Evolutionary conservation across 2,888 invertebrate species (phyloP).

Genomic region (Drosophila barbarae): DNA sequence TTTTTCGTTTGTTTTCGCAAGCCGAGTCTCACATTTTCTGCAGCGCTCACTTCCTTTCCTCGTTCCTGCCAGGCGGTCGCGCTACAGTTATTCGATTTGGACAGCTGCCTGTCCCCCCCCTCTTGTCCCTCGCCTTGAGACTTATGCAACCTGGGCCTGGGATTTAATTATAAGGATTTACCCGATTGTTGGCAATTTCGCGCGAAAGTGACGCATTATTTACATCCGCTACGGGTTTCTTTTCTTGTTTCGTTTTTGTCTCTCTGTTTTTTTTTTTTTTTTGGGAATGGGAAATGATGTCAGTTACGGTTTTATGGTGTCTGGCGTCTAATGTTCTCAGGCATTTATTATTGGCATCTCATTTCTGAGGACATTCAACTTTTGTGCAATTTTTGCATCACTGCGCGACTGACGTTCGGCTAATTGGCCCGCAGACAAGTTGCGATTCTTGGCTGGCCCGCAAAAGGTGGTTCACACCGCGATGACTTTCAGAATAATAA

Average conservation of each 20-base stretch:
- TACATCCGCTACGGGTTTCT: slow-evolving; percentile 55
- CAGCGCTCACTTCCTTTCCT: slow-evolving; percentile 61
- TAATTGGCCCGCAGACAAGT: slow-evolving; percentile 40
- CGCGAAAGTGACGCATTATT: slow-evolving; percentile 47
- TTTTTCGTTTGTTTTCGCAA: slow-evolving; percentile 52
- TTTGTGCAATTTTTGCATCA: slow-evolving; percentile 27
- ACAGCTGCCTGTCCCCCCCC: slow-evolving; percentile 25
- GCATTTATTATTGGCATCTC: slow-evolving; percentile 8
- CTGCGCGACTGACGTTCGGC: slow-evolving; percentile 17
- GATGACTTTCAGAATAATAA: slow-evolving; percentile 58
- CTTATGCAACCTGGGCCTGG: slow-evolving; percentile 51
- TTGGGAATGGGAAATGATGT: slow-evolving; percentile 33
- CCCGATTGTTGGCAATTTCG: slow-evolving; percentile 48
- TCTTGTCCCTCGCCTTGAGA: neutral
- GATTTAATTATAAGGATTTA: slow-evolving; percentile 68
- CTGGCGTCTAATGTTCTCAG: slow-evolving; percentile 12
- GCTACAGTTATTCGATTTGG: slow-evolving; percentile 47
- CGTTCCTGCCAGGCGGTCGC: slow-evolving; percentile 47
- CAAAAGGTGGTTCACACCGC: slow-evolving; percentile 35
- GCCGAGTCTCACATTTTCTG: slow-evolving; percentile 26
- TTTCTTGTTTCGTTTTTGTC: slow-evolving; percentile 6
- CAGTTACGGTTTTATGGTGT: slow-evolving; percentile 21
- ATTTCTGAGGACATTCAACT: slow-evolving; percentile 17
- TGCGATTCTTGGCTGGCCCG: slow-evolving; percentile 40
- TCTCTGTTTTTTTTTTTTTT: neutral